Percentiles rank a stretch among this genome's conserved stretches.
Evolutionary conservation across 2,888 invertebrate genomes (phyloP).

Genomic region (Nomada flava): DNA sequence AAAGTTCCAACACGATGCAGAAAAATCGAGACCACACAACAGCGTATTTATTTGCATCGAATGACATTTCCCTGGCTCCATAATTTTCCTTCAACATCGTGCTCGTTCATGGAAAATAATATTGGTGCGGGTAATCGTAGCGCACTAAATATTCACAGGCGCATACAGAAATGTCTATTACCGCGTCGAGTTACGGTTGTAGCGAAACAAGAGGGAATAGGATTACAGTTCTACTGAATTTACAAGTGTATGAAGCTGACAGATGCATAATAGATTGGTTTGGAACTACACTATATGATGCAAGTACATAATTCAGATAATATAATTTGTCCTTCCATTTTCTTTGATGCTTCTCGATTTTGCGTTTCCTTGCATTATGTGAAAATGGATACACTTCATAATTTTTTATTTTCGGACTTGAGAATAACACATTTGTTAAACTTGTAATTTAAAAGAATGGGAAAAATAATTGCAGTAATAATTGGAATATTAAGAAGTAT

Average conservation of each 20-base stretch:
- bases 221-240: neutral
- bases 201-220: neutral
- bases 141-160: neutral
- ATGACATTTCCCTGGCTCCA: neutral
- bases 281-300: too few species aligned
- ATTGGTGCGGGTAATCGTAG: neutral
- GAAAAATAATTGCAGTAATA: too few species aligned
- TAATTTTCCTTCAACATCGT: neutral
- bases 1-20: neutral
- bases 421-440: too few species aligned
- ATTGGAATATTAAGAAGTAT: too few species aligned
- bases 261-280: neutral
- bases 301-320: too few species aligned
- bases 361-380: too few species aligned
- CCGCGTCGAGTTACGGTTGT: neutral
- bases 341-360: too few species aligned
- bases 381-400: too few species aligned
- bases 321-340: too few species aligned
- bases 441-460: too few species aligned
- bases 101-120: conserved; percentile 1
- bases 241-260: neutral
- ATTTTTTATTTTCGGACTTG: too few species aligned
- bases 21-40: neutral
- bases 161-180: neutral
- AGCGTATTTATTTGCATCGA: neutral